Evolutionary conservation across 2,113 vertebrate genomes (phyloP), one percentile per base, ranked within the genome.

Genomic region (Lasiurus borealis): DNA sequence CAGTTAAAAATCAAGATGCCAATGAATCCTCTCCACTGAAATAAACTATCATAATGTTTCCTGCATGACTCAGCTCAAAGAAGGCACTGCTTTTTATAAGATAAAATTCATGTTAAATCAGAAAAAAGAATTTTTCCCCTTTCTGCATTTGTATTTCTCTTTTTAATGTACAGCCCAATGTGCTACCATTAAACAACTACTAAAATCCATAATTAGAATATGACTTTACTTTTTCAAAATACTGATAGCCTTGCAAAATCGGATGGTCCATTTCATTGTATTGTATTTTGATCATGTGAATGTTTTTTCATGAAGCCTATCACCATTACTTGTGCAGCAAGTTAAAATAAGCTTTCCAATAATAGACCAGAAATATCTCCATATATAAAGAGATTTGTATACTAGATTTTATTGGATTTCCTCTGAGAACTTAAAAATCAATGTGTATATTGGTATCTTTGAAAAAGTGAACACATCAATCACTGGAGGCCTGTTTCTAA

Each of bases 31-130:
- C 12, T 84, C 8, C 66, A 19, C 97, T 94, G 96, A 18, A 93
- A 68, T 5, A 94, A 87, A 27, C 3, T 50, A 94, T 85, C 48
- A 89, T 93, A 93, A 75, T 97, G 23, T 95, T 98, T 92, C 75
- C 50, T 91, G n/a, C 40, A 88, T 91, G 13, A 54, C 62, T 48
- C 52, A 78, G 1, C 11, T 93, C 62, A 97, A 97, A 95, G 66
- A 59, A 46, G 15, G n/a, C 27, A 68, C 44, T 77, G n/a, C 18
- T 82, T 93, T 71, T 78, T 3, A 64, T 9, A 86, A 83, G 66
- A 85, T 19, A 93, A 21, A 75, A 29, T 86, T 10, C 27, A 64
- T 75, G 89, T 85, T 88, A 76, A 68, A 46, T 1, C 2, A 76
- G 23, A 2, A 50, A 73, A 78, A 73, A 44, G 15, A 18, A 52